Percentiles rank a stretch among this genome's conserved stretches.
Conservation (phyloP, 1,140 invertebrate genomes). For the Diprion similis region DNA sequence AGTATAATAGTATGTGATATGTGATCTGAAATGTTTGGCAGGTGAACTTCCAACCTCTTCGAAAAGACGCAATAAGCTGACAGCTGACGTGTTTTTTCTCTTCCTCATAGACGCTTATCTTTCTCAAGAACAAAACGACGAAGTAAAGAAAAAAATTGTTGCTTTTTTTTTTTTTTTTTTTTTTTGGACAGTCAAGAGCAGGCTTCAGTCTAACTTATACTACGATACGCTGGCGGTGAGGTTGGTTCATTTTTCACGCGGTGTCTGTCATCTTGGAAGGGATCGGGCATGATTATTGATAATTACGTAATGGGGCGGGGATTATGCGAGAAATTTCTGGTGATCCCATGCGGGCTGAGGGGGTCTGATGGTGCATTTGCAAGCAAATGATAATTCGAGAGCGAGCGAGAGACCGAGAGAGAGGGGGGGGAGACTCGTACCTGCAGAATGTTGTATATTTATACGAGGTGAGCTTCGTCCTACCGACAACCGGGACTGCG, state of each 20-base stretch:
- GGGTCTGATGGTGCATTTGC: slow-evolving; percentile 36
- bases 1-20: too few species aligned
- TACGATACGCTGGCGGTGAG: neutral
- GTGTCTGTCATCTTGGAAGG: neutral
- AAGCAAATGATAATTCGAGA: slow-evolving; percentile 44
- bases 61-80: too few species aligned
- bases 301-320: slow-evolving; percentile 15
- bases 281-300: slow-evolving; percentile 12
- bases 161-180: too few species aligned
- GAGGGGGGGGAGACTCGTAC: slow-evolving; percentile 39
- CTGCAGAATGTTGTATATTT: slow-evolving; percentile 14
- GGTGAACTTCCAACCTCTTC: too few species aligned
- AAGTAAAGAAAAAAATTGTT: too few species aligned
- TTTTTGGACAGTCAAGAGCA: too few species aligned
- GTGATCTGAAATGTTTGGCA: too few species aligned
- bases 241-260: neutral
- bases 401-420: too few species aligned
- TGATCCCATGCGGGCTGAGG: neutral
- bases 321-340: neutral
- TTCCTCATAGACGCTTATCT: too few species aligned
- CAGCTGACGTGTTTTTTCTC: too few species aligned
- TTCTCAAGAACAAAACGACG: too few species aligned
- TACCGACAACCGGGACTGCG: neutral
- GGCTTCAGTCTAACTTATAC: too few species aligned
- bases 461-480: neutral